A percentile compares a stretch with the other conserved stretches of the same genome.
phyloP scores from a whole-genome alignment of 2,888 invertebrate species.

The Cantharis flavilabris region DNA sequence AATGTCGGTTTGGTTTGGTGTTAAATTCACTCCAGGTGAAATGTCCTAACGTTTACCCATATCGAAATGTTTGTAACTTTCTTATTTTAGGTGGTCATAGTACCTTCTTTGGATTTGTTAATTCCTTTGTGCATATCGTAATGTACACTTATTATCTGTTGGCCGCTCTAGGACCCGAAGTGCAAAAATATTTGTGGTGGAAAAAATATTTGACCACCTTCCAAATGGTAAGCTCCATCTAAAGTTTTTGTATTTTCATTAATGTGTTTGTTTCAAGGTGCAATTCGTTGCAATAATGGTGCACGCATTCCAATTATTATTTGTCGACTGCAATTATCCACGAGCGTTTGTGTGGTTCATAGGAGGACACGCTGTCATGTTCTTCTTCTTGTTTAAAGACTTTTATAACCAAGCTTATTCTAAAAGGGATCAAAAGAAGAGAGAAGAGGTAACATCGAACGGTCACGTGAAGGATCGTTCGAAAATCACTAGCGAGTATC shows the following conservation, averaged over 20 bases:
- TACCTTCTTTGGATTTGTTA: conserved; percentile 92
- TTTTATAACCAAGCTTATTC: conserved; percentile 89
- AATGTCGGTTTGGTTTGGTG: conserved; percentile 96
- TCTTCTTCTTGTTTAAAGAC: conserved; percentile 93
- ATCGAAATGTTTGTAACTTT: not conserved
- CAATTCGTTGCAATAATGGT: conserved; percentile 90
- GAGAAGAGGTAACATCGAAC: conserved; percentile 29
- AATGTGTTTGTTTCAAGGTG: conserved; percentile 60
- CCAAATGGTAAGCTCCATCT: conserved; percentile 74
- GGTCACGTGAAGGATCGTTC: conserved; percentile 42
- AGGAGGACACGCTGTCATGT: conserved; percentile 93
- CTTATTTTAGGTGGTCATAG: conserved; percentile 80
- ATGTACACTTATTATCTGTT: conserved; percentile 95
- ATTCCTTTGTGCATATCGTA: conserved; percentile 95
- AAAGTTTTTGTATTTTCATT: not conserved
- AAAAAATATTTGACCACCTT: conserved; percentile 91
- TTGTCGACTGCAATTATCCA: conserved; percentile 91
- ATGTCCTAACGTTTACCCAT: conserved; percentile 24
- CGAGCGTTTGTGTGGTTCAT: conserved; percentile 96
- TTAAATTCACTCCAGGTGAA: conserved; percentile 89
- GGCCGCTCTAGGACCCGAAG: conserved; percentile 85
- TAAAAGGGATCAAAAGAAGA: conserved; percentile 39
- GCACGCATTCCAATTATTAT: conserved; percentile 90
- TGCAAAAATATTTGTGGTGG: conserved; percentile 93
- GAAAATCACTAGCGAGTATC: conserved; percentile 27